Conservation (phyloP, 1,140 invertebrate genomes). For the Drosophila bipectinata region DNA sequence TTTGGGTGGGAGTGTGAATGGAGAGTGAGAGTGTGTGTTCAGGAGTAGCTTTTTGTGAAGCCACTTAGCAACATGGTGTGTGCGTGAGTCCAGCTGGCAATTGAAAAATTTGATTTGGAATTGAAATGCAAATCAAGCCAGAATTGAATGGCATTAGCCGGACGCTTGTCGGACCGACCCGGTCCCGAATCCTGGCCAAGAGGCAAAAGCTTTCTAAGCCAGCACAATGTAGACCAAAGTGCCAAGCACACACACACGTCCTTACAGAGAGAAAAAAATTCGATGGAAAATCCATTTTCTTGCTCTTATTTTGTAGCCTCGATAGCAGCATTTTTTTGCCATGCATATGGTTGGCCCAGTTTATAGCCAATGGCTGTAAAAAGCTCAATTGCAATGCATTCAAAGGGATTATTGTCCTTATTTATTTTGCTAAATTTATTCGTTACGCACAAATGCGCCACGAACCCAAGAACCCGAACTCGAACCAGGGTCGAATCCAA, state of each 20-base stretch:
- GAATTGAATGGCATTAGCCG: slow-evolving; percentile 65
- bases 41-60: slow-evolving; percentile 8
- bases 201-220: slow-evolving; percentile 50
- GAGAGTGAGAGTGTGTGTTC: neutral
- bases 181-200: slow-evolving; percentile 40
- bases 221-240: slow-evolving; percentile 68
- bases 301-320: neutral
- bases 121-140: slow-evolving; percentile 81
- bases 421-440: slow-evolving; percentile 83
- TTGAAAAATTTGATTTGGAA: slow-evolving; percentile 81
- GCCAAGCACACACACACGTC: slow-evolving; percentile 18
- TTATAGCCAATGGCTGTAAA: slow-evolving; percentile 71
- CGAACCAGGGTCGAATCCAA: neutral
- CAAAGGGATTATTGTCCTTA: slow-evolving; percentile 82
- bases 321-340: neutral
- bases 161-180: slow-evolving; percentile 17
- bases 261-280: slow-evolving; percentile 21
- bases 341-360: neutral
- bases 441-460: slow-evolving; percentile 79
- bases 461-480: slow-evolving; percentile 42
- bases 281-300: neutral
- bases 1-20: no score
- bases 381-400: slow-evolving; percentile 82
- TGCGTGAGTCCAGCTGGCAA: slow-evolving; percentile 62
- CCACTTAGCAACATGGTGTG: slow-evolving; percentile 48